Evolutionary conservation across 2,113 vertebrate species (phyloP).

Genomic region (Daboia siamensis): DNA sequence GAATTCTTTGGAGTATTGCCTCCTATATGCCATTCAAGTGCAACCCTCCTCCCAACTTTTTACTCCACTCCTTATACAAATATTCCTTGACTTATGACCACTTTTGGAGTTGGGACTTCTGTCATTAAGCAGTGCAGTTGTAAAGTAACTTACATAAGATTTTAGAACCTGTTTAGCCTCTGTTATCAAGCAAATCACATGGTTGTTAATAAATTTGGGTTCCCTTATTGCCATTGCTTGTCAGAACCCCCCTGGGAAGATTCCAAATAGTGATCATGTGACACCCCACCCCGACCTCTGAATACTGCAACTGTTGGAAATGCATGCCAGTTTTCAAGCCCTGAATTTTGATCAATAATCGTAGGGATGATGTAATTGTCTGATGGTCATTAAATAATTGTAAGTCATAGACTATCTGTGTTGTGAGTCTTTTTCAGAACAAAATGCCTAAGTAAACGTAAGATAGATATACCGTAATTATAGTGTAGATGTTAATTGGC

Average conservation of each 20-base stretch:
- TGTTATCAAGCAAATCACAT: background rate
- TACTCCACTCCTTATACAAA: background rate
- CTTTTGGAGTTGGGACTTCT: background rate
- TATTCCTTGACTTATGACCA: background rate
- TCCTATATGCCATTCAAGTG: background rate
- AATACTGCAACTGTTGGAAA: background rate
- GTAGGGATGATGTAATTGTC: background rate
- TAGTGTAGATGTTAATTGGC: background rate
- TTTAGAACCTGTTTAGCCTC: background rate
- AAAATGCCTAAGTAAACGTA: background rate
- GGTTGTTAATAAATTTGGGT: background rate
- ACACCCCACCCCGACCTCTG: background rate
- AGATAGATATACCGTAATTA: background rate
- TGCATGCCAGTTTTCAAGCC: background rate
- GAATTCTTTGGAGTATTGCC: background rate
- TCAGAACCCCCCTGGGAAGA: background rate
- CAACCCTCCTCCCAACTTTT: background rate
- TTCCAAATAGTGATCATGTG: background rate
- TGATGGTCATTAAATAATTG: background rate
- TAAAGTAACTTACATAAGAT: background rate
- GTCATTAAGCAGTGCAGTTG: background rate
- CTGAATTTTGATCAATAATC: background rate
- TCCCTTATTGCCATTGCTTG: background rate
- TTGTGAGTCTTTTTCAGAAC: background rate
- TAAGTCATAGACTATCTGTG: background rate